These are phyloP conservation scores for Rotaria macrura DNA, from an alignment of 2,888 invertebrate genomes.

Conservation along the genomic window DNA sequence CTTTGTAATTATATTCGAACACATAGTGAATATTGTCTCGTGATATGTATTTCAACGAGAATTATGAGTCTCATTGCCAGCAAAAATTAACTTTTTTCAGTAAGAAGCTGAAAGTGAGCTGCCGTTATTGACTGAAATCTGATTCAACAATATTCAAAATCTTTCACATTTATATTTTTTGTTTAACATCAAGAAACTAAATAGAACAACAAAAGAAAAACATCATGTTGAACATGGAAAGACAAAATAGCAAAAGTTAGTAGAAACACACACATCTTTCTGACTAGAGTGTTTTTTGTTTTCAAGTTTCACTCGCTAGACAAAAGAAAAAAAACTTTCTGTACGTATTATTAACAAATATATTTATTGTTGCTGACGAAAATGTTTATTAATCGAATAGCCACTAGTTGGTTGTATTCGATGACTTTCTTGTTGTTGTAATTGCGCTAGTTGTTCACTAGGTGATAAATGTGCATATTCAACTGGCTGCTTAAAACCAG, in stretches of 20 bases:
- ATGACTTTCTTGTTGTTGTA: slow-evolving; percentile 7
- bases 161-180: not conserved
- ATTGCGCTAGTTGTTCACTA: slow-evolving; percentile 4
- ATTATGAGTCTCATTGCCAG: too few species aligned
- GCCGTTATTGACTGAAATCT: too few species aligned
- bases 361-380: not conserved
- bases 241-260: not conserved
- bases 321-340: not conserved
- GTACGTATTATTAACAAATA: not conserved
- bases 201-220: not conserved
- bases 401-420: not conserved
- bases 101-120: too few species aligned
- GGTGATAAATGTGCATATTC: not conserved
- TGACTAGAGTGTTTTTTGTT: not conserved
- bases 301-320: not conserved
- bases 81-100: too few species aligned
- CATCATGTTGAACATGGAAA: not conserved
- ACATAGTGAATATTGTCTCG: too few species aligned
- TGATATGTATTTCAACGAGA: too few species aligned
- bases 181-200: not conserved
- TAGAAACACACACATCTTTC: not conserved
- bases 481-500: not conserved
- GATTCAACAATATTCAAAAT: not conserved
- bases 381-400: not conserved
- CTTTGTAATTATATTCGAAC: too few species aligned